Evolutionary conservation across 2,888 invertebrate genomes (phyloP).

Genomic region (Galerucella pusilla): DNA sequence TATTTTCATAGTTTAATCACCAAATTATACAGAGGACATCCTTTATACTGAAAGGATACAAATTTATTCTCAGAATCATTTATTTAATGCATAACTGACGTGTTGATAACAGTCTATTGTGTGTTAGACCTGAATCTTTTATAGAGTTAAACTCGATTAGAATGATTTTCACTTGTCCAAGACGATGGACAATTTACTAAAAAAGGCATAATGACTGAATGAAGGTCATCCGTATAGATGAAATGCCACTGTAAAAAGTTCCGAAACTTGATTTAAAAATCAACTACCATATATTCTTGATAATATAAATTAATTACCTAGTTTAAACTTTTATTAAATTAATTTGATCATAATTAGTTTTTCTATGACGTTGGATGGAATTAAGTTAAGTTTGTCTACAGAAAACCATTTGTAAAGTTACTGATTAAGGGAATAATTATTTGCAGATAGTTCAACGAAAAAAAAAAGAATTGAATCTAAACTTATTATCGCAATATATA

Average conservation of each 20-base stretch:
- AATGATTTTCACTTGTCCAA: neutral
- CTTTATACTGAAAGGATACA: neutral
- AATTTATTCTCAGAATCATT: neutral
- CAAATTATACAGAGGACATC: conserved; percentile 3
- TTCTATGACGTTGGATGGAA: no score
- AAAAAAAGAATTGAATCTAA: no score
- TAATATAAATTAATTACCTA: no score
- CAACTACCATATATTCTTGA: neutral
- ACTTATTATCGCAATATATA: no score
- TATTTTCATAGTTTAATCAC: neutral
- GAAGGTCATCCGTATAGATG: neutral
- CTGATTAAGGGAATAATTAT: no score
- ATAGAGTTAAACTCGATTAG: neutral
- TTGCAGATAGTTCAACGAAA: no score
- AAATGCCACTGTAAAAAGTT: neutral
- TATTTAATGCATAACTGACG: neutral
- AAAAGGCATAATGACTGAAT: neutral
- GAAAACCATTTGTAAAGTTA: no score
- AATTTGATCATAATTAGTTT: no score
- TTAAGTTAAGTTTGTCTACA: no score
- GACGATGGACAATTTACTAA: neutral
- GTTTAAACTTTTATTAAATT: no score
- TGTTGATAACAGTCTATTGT: neutral
- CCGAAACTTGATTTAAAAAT: neutral
- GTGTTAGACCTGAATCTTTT: neutral